Percentiles rank a stretch among this genome's conserved stretches.
phyloP scores from a whole-genome alignment of 2,888 invertebrate species.

The Heliconius ethilla region DNA sequence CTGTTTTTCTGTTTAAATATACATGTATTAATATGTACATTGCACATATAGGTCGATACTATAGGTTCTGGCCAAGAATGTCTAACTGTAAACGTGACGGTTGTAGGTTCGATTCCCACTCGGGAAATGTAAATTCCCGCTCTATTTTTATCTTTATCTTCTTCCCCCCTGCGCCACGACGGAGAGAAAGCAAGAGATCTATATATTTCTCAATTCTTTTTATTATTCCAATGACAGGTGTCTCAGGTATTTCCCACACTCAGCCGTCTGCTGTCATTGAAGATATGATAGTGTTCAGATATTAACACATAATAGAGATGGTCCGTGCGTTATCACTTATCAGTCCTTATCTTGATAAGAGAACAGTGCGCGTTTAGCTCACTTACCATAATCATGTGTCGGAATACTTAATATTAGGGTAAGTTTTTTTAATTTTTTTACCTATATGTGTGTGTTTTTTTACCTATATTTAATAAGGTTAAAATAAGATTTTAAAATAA shows the following conservation, averaged over 20 bases:
- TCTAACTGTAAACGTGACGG: background rate
- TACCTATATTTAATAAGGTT: too few relatives aligned
- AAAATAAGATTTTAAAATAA: too few relatives aligned
- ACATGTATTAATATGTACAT: background rate
- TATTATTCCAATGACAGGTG: background rate
- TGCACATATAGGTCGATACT: too few relatives aligned
- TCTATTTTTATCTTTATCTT: too few relatives aligned
- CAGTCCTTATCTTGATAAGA: constrained; percentile 41
- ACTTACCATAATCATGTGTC: constrained; percentile 37
- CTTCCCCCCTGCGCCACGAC: too few relatives aligned
- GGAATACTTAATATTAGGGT: constrained; percentile 39
- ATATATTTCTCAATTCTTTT: background rate
- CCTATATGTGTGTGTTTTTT: background rate
- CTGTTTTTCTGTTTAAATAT: background rate
- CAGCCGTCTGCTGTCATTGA: background rate
- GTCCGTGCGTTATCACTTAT: constrained; percentile 35
- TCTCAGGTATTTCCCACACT: constrained; percentile 3
- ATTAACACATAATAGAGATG: constrained; percentile 28
- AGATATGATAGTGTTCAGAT: constrained; percentile 6
- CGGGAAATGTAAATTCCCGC: background rate
- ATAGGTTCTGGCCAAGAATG: too few relatives aligned
- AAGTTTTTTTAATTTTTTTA: constrained; percentile 24
- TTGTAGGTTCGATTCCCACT: background rate
- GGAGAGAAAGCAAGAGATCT: too few relatives aligned
- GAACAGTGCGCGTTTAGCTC: constrained; percentile 40